Evolutionary conservation across 1,140 invertebrate species (phyloP), one percentile per base, ranked within the genome.

Genomic region (Holotrichia oblita): DNA sequence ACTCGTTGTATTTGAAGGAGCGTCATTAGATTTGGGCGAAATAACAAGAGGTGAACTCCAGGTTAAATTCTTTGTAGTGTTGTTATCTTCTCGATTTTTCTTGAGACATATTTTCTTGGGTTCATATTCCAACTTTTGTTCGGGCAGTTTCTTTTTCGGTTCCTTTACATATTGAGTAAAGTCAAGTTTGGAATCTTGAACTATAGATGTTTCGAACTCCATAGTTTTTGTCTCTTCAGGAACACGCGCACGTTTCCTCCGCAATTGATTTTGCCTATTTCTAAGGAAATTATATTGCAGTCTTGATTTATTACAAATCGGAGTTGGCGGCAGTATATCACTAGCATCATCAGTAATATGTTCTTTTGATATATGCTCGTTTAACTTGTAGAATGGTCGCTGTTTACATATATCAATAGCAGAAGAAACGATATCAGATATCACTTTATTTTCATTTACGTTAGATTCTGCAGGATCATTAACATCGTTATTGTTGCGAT

Each of bases 1-100:
- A 44, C n/a, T 17, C 9, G 34, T 74, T 74, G 40, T 3, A 74
- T 40, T 24, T 12, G 34, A 27, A 40, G 75, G 42, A 14, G 75
- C 55, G 22, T 40, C 14, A 27, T 14, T 76, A 9, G 10, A 14
- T 22, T 55, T 40, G 42, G 75, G 75, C 10, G 75, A 76, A 27
- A 12, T 55, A 3, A 76, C 75, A n/a, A 76, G 27, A 55, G 75
- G 75, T 12, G 42, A 55, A 42, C 75, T 76, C 75, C 75, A 76
- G 24, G 75, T 48, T 40, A 76, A 22, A 7, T n/a, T 17, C 24
- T 76, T 76, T 40, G 17, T 12, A 6, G 75, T 8, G 22, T 55
- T 76, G 4, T 14, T 10, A 10, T 17, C 14, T 14, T 48, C 27
- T 24, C 8, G 17, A 74, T 40, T 17, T 74, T 42, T 74, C 40